Base-by-base conservation (phyloP, 2,888 invertebrate species). In the Hypolimnas misippus region DNA sequence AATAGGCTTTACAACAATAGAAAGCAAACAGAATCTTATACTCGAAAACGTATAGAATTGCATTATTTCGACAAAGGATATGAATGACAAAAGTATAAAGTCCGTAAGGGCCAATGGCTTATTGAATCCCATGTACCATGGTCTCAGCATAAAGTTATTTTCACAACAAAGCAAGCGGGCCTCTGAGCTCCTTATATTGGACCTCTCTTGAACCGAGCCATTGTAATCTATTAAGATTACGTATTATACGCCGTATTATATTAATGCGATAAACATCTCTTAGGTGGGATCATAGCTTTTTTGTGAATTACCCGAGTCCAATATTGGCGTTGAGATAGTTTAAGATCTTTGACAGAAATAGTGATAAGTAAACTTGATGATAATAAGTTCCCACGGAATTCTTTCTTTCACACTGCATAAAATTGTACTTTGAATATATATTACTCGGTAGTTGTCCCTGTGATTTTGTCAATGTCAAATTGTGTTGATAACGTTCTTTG, bases 181-280 rank as follows among this genome's bases (percentile, higher is more conserved):
- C 82, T 84, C 83, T 81, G 84, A 89, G 89, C 88, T 84, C 82
- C 88, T 87, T 88, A 90, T 87, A 89, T 90, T 91, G 90, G 87
- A 83, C 87, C 87, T 87, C 86, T 89, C 86, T 86, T 83, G 86
- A 90, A 85, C 89, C 89, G 83, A 74, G 76, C 89, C 84, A 91
- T 92, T 92, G 91, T 92, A 82, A 87, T 88, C 89, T 87, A n/a
- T n/a, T n/a, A n/a, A n/a, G n/a, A n/a, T n/a, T n/a, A n/a, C n/a
- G n/a, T n/a, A n/a, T n/a, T 90, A 92, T n/a, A 91, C 90, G 86
- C 89, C 77, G 84, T 89, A 90, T 90, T 89, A 91, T 89, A 91
- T 90, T 91, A 91, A 92, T 90, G 87, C 91, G 92, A 92, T 92
- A 92, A 89, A 91, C 86, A 92, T 92, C 91, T 87, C 78, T 70